phyloP scores from a whole-genome alignment of 2,113 vertebrate genomes.

The Perognathus longimembris region DNA sequence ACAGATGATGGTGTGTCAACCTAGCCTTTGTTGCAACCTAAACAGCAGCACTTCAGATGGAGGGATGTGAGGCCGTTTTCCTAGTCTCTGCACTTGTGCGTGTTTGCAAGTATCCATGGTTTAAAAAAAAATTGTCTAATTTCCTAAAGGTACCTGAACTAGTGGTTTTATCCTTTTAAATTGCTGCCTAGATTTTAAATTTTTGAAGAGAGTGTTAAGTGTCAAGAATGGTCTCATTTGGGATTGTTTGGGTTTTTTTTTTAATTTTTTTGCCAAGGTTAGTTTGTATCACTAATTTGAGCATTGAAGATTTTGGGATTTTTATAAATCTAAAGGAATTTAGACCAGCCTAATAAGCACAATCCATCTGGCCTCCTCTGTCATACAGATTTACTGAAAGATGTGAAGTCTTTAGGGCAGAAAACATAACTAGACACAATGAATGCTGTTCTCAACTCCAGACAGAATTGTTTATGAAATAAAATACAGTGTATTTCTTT shows the following conservation, averaged over 20 bases:
- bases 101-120: conserved; percentile 1
- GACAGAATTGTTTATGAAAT: conserved; percentile 4
- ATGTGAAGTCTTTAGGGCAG: not conserved
- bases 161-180: not conserved
- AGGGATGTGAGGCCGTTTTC: not conserved
- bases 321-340: not conserved
- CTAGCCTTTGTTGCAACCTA: not conserved
- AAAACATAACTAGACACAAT: not conserved
- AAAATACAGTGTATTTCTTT: not conserved
- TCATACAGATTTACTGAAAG: not conserved
- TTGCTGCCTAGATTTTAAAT: not conserved
- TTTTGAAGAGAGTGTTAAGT: conserved; percentile 11
- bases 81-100: not conserved
- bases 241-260: too few relatives aligned
- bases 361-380: not conserved
- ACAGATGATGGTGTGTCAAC: not conserved
- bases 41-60: not conserved
- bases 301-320: not conserved
- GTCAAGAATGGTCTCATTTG: not conserved
- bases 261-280: not conserved
- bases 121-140: not conserved
- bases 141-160: not conserved
- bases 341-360: not conserved
- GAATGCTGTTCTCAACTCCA: not conserved
- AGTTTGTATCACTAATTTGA: conserved; percentile 3